These are phyloP conservation scores for Tiliacea aurago DNA, from an alignment of 2,888 invertebrate genomes.

Conservation along the genomic window DNA sequence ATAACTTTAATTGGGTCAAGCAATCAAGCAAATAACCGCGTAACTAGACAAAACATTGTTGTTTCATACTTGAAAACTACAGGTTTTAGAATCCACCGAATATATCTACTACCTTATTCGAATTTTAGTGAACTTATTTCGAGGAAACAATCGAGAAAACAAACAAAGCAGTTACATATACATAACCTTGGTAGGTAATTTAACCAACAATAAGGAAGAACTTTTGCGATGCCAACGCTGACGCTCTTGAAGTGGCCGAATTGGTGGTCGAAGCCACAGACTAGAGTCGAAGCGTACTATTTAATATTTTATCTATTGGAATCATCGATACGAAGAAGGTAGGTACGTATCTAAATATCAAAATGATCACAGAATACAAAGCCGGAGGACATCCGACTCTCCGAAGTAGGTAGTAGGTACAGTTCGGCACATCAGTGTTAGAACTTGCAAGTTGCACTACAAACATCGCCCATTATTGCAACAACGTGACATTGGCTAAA, in stretches of 20 bases:
- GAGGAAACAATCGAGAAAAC: background rate
- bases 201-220: background rate
- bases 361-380: background rate
- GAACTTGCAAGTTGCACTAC: background rate
- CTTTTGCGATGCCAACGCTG: background rate
- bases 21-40: slow-evolving; percentile 64
- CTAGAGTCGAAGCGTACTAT: background rate
- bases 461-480: too few relatives aligned
- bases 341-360: too few relatives aligned
- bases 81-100: background rate
- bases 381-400: background rate
- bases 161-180: background rate
- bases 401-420: background rate
- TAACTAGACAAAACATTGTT: slow-evolving; percentile 45
- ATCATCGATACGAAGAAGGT: too few relatives aligned
- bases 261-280: background rate
- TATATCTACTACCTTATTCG: background rate
- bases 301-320: background rate
- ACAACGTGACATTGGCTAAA: too few relatives aligned
- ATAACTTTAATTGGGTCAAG: slow-evolving; percentile 70
- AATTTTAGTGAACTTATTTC: background rate
- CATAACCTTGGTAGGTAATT: background rate
- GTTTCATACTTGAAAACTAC: slow-evolving; percentile 12
- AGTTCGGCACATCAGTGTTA: background rate
- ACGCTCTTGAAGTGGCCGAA: background rate